A percentile compares a stretch with the other conserved stretches of the same genome.
phyloP scores from a whole-genome alignment of 1,140 invertebrate species.

The Aphidius gifuensis region DNA sequence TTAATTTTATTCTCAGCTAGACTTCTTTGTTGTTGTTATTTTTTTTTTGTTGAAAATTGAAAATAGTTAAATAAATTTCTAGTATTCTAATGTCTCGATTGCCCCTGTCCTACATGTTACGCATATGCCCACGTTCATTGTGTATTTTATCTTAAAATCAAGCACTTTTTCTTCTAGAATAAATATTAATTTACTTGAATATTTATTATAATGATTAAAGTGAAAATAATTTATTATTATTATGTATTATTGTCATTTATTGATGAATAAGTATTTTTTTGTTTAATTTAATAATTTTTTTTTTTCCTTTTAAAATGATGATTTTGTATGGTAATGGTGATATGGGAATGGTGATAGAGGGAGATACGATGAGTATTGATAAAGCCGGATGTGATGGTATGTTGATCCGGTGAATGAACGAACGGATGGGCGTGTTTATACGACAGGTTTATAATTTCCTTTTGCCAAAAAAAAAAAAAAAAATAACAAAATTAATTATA shows the following conservation, averaged over 20 bases:
- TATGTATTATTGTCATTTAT: too few species aligned
- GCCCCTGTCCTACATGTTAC: constrained; percentile 40
- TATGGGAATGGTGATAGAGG: neutral
- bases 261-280: neutral
- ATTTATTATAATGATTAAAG: too few species aligned
- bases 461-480: constrained; percentile 18
- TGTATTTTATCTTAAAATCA: constrained; percentile 34
- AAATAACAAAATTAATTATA: neutral
- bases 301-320: neutral
- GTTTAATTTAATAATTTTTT: neutral
- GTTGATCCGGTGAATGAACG: constrained; percentile 23
- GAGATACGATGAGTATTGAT: constrained; percentile 12
- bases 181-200: too few species aligned
- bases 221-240: too few species aligned
- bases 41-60: constrained; percentile 1
- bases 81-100: neutral
- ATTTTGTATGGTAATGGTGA: neutral
- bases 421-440: constrained; percentile 27
- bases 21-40: neutral
- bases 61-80: neutral
- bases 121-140: constrained; percentile 48
- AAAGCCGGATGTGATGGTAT: constrained; percentile 20
- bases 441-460: constrained; percentile 30
- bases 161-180: neutral
- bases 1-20: too few species aligned